Evolutionary conservation across 92 coral and sea anemone species (phyloP), one percentile per base, ranked within the genome.

Genomic region (Phenganax subtilis): DNA sequence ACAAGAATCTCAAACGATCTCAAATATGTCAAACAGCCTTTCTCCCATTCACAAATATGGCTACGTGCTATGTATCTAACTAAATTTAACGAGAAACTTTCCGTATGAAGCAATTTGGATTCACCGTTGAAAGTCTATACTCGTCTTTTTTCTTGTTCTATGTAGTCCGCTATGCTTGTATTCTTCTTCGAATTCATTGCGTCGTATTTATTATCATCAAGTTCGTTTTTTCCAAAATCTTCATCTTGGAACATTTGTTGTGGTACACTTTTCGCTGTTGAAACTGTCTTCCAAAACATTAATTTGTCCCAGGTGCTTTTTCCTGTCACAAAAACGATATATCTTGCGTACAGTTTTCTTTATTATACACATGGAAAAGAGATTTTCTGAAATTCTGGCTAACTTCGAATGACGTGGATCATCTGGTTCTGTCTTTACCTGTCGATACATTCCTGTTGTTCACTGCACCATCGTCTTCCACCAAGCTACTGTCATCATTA

Each of bases 221-320:
- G 25, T 20, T 20, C 25, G 25, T 20, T 20, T 20, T 20, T 20
- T 20, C 25, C 25, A 20, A 20, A 20, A 20, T 20, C 25, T 20
- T 67, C 72, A 1, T 31, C 72, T 67, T 67, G 69, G 69, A 28
- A 17, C 30, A n/a, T 37, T 10, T 62, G 72, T 17, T 51, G 53
- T 16, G 44, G 27, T 75, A 52, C 37, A 52, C 8, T 75, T 31
- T 75, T 51, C 29, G 6, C 10, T 17, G 57, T 9, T 72, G 77
- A 72, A 53, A 56, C 70, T 30, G 69, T 77, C 60, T n/a, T 37
- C 70, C 70, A 77, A 61, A 77, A 77, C 51, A 58, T 77, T 55
- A 57, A 58, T 62, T 77, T 77, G 14, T 52, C 25, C 69, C 69
- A 77, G 11, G 25, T 77, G 82, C 56, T 58, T 61, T 7, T 58